Evolutionary conservation across 2,797 vertebrate species (phyloP), one percentile per base, ranked within the genome.

Genomic region (Leptodactylus fallax): DNA sequence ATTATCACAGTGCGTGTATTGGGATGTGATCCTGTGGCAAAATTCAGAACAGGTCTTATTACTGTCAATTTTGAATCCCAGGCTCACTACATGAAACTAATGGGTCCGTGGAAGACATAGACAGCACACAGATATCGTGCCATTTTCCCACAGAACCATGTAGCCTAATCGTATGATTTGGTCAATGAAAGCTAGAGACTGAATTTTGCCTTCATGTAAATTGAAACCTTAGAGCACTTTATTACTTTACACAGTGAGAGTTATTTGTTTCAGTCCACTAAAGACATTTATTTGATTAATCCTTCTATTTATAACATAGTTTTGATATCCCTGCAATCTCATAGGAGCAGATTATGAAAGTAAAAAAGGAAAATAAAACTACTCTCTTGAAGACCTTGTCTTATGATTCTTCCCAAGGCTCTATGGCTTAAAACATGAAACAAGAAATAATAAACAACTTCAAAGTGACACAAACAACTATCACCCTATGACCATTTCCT

Each of bases 381-480:
- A n/a, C 12, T 65, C 51, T 51, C 49, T 61, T 81, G 36, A 81
- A 81, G 47, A 65, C 79, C 58, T n/a, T 63, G 60, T 81, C 45
- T 63, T 47, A 21, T 8, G n/a, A 45, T 63, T 81, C 36, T 65
- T 81, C 79, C 79, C 1, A 63, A 81, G 79, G 79, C 79, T 23
- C 58, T 23, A 81, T 49, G 45, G 79, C 58, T 81, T 81, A 81
- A 63, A 81, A 81, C 79, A 81, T 81, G 60, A 81, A 81, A 81
- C 19, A 81, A 65, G 58, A 63, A 81, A 65, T 47, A 81, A 81
- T 81, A 81, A 81, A 81, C 79, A 81, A 63, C 79, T 65, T 63
- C 58, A 81, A 65, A 81, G 79, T 65, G 60, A 49, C 79, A 81
- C 60, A 81, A 81, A 81, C 79, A 65, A 81, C 79, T 65, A 81